A percentile compares a stretch with the other conserved stretches of the same genome.
These are phyloP conservation scores for Cetonia aurata DNA, from an alignment of 2,888 invertebrate species.

Conservation along the genomic window DNA sequence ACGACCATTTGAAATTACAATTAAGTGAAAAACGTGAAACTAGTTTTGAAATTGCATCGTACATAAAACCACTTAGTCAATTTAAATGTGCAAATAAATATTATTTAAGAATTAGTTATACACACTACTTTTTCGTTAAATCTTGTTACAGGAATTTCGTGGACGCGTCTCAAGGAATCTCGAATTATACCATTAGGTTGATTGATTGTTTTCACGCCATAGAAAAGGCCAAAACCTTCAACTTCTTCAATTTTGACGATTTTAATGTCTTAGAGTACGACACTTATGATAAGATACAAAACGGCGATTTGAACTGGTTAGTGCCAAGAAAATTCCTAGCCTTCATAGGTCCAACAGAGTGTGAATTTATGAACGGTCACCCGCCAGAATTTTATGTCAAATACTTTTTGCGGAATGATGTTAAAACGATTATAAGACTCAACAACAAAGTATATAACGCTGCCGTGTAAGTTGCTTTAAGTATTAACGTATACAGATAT, in stretches of 20 bases:
- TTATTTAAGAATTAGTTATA: too few relatives aligned
- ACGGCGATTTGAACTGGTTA: slow-evolving; percentile 93
- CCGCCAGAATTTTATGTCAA: slow-evolving; percentile 87
- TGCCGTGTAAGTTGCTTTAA: slow-evolving; percentile 68
- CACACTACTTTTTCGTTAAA: background rate
- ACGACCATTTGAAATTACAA: too few relatives aligned
- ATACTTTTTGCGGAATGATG: slow-evolving; percentile 85
- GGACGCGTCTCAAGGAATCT: slow-evolving; percentile 86
- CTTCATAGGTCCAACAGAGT: slow-evolving; percentile 84
- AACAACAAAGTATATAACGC: slow-evolving; percentile 88
- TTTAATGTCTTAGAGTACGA: slow-evolving; percentile 89
- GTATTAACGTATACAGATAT: background rate
- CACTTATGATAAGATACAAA: slow-evolving; percentile 82
- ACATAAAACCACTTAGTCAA: too few relatives aligned
- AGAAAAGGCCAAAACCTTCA: slow-evolving; percentile 78
- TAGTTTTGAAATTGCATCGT: too few relatives aligned
- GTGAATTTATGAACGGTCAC: slow-evolving; percentile 65
- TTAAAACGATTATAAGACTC: slow-evolving; percentile 84
- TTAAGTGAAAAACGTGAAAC: too few relatives aligned
- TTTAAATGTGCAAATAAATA: too few relatives aligned
- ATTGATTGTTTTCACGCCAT: slow-evolving; percentile 77
- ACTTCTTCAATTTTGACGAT: slow-evolving; percentile 85
- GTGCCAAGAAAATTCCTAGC: slow-evolving; percentile 87
- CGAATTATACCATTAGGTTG: slow-evolving; percentile 78
- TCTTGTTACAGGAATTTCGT: slow-evolving; percentile 67